Evolutionary conservation across 2,113 vertebrate genomes (phyloP).

Genomic region (Murina feae): DNA sequence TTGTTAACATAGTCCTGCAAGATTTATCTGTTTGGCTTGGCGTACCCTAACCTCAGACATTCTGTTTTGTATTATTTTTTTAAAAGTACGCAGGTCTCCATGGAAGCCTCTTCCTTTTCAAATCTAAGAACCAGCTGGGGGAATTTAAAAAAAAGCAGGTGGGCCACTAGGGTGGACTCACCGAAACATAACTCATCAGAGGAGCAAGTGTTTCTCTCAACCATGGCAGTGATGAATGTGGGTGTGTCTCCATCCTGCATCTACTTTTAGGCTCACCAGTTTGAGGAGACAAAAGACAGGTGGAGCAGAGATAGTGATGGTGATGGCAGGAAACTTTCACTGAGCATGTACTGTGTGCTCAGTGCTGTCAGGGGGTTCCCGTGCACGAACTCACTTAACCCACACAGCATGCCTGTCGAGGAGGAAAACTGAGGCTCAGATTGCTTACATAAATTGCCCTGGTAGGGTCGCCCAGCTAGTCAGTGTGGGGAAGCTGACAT

Average conservation of each 20-base stretch:
- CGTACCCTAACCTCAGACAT: slow-evolving; percentile 62
- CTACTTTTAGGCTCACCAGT: not conserved
- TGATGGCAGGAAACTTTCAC: not conserved
- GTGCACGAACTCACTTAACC: not conserved
- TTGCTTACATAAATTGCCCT: not conserved
- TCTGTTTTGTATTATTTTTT: slow-evolving; percentile 74
- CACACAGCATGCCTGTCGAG: not conserved
- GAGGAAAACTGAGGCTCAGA: not conserved
- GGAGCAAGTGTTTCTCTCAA: not conserved
- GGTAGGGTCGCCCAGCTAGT: not conserved
- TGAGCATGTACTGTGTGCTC: not conserved
- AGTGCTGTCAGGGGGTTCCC: not conserved
- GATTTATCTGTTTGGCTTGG: slow-evolving; percentile 75
- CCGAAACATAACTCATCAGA: slow-evolving; percentile 35
- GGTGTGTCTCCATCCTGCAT: not conserved
- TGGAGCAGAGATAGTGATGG: not conserved
- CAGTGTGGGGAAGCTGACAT: not conserved
- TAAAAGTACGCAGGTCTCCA: slow-evolving; percentile 65
- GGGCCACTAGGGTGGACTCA: not conserved
- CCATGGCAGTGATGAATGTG: not conserved
- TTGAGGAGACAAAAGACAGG: not conserved
- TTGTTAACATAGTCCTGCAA: slow-evolving; percentile 68
- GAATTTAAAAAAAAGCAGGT: slow-evolving; percentile 51
- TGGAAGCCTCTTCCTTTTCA: slow-evolving; percentile 50
- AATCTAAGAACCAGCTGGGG: slow-evolving; percentile 67